Percentiles rank a stretch among this genome's conserved stretches.
phyloP scores from a whole-genome alignment of 2,113 vertebrate species.

The Indri indri region DNA sequence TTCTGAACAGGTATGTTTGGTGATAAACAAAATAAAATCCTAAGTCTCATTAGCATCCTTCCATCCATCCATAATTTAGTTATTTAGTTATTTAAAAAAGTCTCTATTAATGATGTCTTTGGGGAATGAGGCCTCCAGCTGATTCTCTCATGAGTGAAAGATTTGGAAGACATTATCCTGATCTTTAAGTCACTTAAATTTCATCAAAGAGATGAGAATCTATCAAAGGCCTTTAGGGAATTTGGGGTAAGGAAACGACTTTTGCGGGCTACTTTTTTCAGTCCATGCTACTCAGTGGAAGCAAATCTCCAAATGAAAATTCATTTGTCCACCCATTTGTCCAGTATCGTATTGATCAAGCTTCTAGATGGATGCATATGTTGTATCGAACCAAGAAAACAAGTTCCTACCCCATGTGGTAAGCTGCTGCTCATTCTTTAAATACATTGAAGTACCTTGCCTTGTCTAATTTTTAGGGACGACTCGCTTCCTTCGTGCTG shows the following conservation, averaged over 20 bases:
- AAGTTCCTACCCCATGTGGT: not conserved
- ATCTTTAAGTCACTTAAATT: constrained; percentile 7
- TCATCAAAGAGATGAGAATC: not conserved
- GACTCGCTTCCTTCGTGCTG: not conserved
- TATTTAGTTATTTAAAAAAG: not conserved
- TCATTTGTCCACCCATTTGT: not conserved
- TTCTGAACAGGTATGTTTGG: not conserved
- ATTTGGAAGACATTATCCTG: not conserved
- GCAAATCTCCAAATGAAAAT: not conserved
- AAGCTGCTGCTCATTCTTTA: not conserved
- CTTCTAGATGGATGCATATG: not conserved
- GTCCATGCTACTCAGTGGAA: not conserved
- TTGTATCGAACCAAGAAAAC: not conserved
- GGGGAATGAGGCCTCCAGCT: not conserved
- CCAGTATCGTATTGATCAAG: not conserved
- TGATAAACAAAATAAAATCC: not conserved
- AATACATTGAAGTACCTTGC: not conserved
- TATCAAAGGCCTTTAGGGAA: not conserved
- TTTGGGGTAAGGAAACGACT: not conserved
- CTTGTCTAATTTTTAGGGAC: not conserved
- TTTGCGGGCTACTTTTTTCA: not conserved
- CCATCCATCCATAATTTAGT: not conserved
- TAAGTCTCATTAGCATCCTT: not conserved
- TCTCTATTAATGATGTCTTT: constrained; percentile 17
- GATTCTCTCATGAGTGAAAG: not conserved